Evolutionary conservation across 2,888 invertebrate species (phyloP), one percentile per base, ranked within the genome.

Genomic region (Melolontha melolontha): DNA sequence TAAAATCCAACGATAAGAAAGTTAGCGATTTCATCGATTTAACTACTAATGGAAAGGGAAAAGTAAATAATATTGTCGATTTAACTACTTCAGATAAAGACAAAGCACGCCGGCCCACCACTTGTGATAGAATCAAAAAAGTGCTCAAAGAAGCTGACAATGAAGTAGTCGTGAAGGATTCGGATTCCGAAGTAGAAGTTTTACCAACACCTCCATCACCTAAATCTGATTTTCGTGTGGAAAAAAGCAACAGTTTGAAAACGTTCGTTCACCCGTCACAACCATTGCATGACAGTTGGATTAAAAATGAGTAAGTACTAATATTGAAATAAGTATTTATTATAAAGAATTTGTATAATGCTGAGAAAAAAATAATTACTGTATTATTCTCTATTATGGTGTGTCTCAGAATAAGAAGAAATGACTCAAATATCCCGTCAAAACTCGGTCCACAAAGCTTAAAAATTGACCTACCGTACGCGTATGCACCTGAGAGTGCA

Each of bases 261-360:
- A 87, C 86, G 27, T 85, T 87, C 2, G 82, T 87, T n/a, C 87
- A 84, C 74, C 84, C 86, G 22, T 84, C 83, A 16, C 84, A 85
- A 0, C 78, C 86, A 8, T 83, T 86, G 5, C 85, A 86, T 14
- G 77, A 79, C 0, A 84, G 87, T 69, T 91, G 89, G 89, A 78
- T 90, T 6, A 71, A 80, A 2, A 85, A 86, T 71, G 76, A 88
- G 82, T 83, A 79, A 81, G 82, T 82, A 70, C n/a, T n/a, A n/a
- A n/a, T n/a, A n/a, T 68, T 44, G 2, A n/a, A 27, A 14, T 27
- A n/a, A 16, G 12, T 22, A 44, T 27, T 7, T 42, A n/a, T 65
- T 42, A 44, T 55, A 10, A 41, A 6, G n/a, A 6, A 12, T 22
- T 22, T 22, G 4, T 22, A 4, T 22, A 22, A 22, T 22, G 22